Evolutionary conservation across 35 echinoderm and acorn worm genomes (phyloP), one percentile per base, ranked within the genome.

Genomic region (Chiridota heheva): DNA sequence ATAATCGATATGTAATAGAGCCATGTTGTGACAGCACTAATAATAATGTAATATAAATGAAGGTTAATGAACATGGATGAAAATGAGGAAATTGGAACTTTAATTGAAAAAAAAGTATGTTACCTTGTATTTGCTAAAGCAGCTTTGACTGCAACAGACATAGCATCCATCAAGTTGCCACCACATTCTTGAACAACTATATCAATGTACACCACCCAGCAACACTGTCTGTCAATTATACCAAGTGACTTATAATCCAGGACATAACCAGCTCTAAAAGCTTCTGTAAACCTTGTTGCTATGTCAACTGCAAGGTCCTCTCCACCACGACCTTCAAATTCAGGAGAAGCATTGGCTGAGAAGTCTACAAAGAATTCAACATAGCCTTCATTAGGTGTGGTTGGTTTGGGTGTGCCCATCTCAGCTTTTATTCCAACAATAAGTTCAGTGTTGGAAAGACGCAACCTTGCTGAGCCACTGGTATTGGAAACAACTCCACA

Each of bases 281-380:
- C 73, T 10, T 60, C 44, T 15, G 78, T 38, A 2, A 98, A 82
- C 40, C 78, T 91, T 49, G 86, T 91, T 30, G 95, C 67, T 28
- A 98, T 98, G 44, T 92, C 89, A 13, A 64, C 67, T 12, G 95
- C 88, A 42, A 98, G 78, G 30, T 98, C 95, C 30, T 88, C 82
- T 2, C 95, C 95, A 28, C 95, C 95, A 46, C 95, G 72, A 26
- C 95, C 95, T 55, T 91, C 95, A 76, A 98, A 98, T 61, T 91
- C 86, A 6, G 95, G 95, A 3, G 95, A 91, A 28, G 95, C 95
- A 77, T 91, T 98, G 24, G 95, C 95, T 46, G 95, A 98, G 55
- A 91, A 91, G 75, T 98, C 89, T 15, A 98, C 89, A 72, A 98
- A 91, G 70, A 98, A 98, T 76, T 98, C 95, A n/a, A 91, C 20